Evolutionary conservation across 2,113 vertebrate species (phyloP).

Genomic region (Micromys minutus): DNA sequence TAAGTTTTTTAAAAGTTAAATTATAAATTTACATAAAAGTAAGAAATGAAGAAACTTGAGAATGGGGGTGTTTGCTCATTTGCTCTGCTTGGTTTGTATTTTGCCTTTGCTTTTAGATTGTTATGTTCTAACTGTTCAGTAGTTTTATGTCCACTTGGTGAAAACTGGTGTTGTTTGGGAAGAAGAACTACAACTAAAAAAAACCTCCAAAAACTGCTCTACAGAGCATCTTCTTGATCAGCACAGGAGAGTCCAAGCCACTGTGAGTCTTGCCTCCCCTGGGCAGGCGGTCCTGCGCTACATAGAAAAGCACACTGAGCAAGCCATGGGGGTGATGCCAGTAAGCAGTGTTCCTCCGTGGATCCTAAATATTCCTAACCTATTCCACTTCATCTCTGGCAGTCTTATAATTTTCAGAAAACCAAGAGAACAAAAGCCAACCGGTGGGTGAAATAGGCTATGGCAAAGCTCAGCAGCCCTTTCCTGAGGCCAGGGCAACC

Average conservation of each 20-base stretch:
- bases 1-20: not conserved
- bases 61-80: accelerated
- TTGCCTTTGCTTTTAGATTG: not conserved
- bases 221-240: not conserved
- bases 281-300: not conserved
- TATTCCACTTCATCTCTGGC: not conserved
- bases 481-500: not conserved
- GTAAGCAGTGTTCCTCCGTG: not conserved
- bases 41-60: not conserved
- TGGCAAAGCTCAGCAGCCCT: not conserved
- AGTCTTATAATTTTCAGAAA: not conserved
- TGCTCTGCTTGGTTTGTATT: not conserved
- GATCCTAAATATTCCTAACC: not conserved
- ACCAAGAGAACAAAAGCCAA: not conserved
- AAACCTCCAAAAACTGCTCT: not conserved
- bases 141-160: not conserved
- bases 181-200: not conserved
- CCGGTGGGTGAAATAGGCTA: too few species aligned
- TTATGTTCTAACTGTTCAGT: not conserved
- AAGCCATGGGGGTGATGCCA: not conserved
- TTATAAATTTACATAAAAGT: not conserved
- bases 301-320: not conserved
- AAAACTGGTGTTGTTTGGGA: not conserved
- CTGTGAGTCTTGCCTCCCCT: not conserved
- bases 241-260: not conserved